Conservation (phyloP, 1,140 invertebrate species). For the Ganaspis sp. region DNA sequence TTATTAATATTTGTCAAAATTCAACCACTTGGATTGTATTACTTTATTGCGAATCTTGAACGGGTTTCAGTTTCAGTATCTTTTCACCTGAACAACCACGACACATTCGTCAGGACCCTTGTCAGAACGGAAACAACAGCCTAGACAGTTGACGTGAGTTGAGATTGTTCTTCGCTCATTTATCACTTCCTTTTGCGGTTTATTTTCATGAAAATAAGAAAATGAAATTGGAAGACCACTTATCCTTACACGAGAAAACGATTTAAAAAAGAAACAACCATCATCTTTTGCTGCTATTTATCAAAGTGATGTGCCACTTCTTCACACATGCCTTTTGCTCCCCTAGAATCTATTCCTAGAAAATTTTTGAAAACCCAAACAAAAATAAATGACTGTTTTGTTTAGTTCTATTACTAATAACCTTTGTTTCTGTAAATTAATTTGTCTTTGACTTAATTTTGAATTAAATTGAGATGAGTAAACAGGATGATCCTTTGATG, state of each 20-base stretch:
- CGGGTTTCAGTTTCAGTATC: slow-evolving; percentile 5
- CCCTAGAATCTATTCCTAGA: neutral
- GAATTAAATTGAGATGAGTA: too few relatives aligned
- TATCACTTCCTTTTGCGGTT: slow-evolving; percentile 4
- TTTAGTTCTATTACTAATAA: too few relatives aligned
- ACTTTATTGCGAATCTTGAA: neutral
- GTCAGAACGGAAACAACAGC: slow-evolving; percentile 14
- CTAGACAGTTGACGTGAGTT: neutral
- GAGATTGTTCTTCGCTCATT: slow-evolving; percentile 15
- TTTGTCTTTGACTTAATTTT: too few relatives aligned
- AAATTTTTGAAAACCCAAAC: too few relatives aligned
- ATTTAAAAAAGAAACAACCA: neutral
- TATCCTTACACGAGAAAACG: neutral
- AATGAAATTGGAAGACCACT: neutral
- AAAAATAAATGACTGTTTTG: too few relatives aligned
- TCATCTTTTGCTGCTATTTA: neutral
- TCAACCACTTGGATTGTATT: too few relatives aligned
- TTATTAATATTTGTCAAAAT: too few relatives aligned
- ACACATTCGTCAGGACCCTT: slow-evolving; percentile 19
- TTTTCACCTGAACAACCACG: neutral
- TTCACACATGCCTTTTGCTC: neutral
- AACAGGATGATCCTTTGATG: too few relatives aligned
- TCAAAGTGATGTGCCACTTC: neutral
- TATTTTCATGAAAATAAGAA: neutral
- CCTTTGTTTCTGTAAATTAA: too few relatives aligned